phyloP scores from a whole-genome alignment of 2,888 invertebrate genomes.

The Anagyrus pseudococci region DNA sequence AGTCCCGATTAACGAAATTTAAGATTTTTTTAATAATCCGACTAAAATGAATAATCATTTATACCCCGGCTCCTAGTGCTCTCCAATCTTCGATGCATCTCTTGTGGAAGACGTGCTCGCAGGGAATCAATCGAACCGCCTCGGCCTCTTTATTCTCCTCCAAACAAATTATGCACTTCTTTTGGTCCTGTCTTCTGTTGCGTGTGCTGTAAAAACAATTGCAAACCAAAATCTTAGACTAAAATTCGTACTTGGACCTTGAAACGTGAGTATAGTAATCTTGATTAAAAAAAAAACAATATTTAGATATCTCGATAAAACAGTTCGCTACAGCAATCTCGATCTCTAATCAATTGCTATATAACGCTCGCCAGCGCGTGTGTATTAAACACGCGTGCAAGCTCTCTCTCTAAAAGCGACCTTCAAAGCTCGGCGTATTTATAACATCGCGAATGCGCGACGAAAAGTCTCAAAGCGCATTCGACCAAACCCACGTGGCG shows the following conservation, averaged over 20 bases:
- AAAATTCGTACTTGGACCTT: neutral
- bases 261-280: too few species aligned
- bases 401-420: conserved; percentile 9
- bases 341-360: conserved; percentile 6
- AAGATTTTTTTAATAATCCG: conserved; percentile 4
- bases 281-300: too few species aligned
- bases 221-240: conserved; percentile 10
- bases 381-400: conserved; percentile 10
- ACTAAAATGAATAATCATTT: neutral
- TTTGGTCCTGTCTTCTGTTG: conserved; percentile 37
- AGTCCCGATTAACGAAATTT: conserved; percentile 2
- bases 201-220: conserved; percentile 36
- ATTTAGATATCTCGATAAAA: too few species aligned
- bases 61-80: conserved; percentile 40
- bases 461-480: conserved; percentile 6
- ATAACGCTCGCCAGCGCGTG: conserved; percentile 2
- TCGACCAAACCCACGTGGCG: neutral
- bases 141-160: conserved; percentile 27
- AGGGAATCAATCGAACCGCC: conserved; percentile 36
- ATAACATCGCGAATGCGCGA: neutral
- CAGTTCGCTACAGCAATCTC: too few species aligned
- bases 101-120: conserved; percentile 43
- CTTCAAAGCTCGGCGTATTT: conserved; percentile 19
- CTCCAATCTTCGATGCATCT: conserved; percentile 43
- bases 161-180: conserved; percentile 42